Evolutionary conservation across 1,140 invertebrate genomes (phyloP), one percentile per base, ranked within the genome.

Genomic region (Ectropis grisescens): DNA sequence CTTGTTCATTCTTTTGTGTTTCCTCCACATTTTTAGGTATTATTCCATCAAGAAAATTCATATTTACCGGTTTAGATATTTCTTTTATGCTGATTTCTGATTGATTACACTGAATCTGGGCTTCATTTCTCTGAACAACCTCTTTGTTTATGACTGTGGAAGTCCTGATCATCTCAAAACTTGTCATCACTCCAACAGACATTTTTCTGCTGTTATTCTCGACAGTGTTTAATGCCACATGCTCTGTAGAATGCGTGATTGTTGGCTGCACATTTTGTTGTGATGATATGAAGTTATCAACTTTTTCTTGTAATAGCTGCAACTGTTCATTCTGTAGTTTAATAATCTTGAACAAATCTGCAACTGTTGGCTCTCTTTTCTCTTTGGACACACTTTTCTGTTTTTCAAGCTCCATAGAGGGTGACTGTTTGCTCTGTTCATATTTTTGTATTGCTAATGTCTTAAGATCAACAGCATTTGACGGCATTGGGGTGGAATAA

Each of bases 101-200:
- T 47, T 61, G 57, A 14, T 74, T 80, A 24, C 62, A 75, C 35
- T 75, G 69, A 41, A 71, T 65, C 32, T 79, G 71, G 33, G 71
- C 55, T 22, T 76, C 62, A 46, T 44, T 66, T 41, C 50, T 57
- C 37, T 66, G 66, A 8, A 67, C 26, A 13, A 71, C 41, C 56
- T 78, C 70, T 34, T 81, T 78, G 47, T 82, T 76, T 5, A 58
- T 80, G 22, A 61, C 65, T 46, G 58, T 85, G 26, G 66, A 83
- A 41, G 79, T 83, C 36, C 88, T 69, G 1, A 85, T 86, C 40
- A 89, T 83, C 69, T 90, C 88, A 70, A 89, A 89, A 67, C 88
- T 90, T 2, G 88, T 89, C 85, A 89, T 89, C 6, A 90, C 86
- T 39, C 88, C 88, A 41, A 90, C 87, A 1, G 88, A 89, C 46